Evolutionary conservation across 2,888 invertebrate genomes (phyloP).

Genomic region (Catocala fraxini): DNA sequence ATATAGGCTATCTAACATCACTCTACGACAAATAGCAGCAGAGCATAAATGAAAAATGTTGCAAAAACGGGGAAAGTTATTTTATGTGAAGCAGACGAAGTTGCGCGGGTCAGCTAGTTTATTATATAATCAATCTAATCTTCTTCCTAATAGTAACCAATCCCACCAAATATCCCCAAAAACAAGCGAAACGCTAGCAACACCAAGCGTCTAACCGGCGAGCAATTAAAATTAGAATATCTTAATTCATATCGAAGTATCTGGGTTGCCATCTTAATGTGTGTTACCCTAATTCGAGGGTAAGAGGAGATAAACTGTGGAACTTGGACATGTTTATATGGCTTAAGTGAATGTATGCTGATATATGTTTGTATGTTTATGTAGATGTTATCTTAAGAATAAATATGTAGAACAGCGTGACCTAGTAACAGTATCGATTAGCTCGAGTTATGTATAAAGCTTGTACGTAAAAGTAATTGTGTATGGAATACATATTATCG

Average conservation of each 20-base stretch:
- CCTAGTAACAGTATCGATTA: slow-evolving; percentile 4
- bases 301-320: slow-evolving; percentile 75
- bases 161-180: slow-evolving; percentile 23
- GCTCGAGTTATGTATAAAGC: neutral
- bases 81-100: too few species aligned
- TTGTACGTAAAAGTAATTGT: too few species aligned
- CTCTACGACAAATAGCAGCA: too few species aligned
- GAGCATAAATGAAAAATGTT: too few species aligned
- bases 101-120: too few species aligned
- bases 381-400: slow-evolving; percentile 29
- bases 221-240: slow-evolving; percentile 90
- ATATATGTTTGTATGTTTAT: slow-evolving; percentile 32
- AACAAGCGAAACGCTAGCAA: slow-evolving; percentile 55
- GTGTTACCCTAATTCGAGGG: slow-evolving; percentile 84
- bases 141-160: neutral
- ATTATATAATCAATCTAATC: too few species aligned
- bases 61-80: too few species aligned
- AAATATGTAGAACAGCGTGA: slow-evolving; percentile 18
- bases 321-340: slow-evolving; percentile 82
- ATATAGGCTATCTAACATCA: too few species aligned
- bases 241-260: slow-evolving; percentile 90
- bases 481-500: too few species aligned
- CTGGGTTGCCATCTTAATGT: slow-evolving; percentile 87
- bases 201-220: slow-evolving; percentile 55
- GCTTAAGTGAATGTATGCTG: slow-evolving; percentile 75